Evolutionary conservation across 2,888 invertebrate species (phyloP), one percentile per base, ranked within the genome.

Genomic region (Mesorhabditis sp.): DNA sequence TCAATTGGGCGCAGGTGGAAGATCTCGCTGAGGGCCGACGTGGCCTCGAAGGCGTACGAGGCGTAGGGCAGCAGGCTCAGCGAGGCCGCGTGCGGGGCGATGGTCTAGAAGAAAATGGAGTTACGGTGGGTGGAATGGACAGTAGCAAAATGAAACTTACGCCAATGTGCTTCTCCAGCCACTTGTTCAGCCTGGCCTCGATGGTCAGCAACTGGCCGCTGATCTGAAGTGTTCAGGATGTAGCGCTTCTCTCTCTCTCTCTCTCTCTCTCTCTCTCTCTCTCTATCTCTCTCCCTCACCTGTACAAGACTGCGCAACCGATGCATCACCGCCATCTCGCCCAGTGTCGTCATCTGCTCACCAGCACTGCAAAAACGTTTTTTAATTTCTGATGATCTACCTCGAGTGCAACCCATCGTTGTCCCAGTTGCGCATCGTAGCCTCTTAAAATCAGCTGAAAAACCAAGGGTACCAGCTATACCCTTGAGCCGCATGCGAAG

Each of bases 41-140:
- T 50, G n/a, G 58, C 58, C 58, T 50, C 58, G 58, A 50, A 50
- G n/a, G 58, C 58, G 58, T 50, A 50, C 10, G 10, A 13, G 10
- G 58, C 58, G n/a, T 50, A 50, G n/a, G 58, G 58, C 58, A 50
- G n/a, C 58, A 50, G n/a, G 58, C n/a, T 50, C 58, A 50, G n/a
- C n/a, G 58, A 50, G 58, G 58, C 58, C 7, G 58, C 7, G n/a
- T 50, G 58, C 10, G 58, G 10, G 58, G n/a, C 58, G 10, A 50
- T 13, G n/a, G 10, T 50, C 58, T 50, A 50, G n/a, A 50, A 50
- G n/a, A 50, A 13, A n/a, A 10, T 13, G n/a, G n/a, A 10, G 58
- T 50, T 50, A 10, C 7, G 28, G 28, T 28, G 28, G 28, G 28
- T 28, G 28, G 28, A 1, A 28, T 28, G 28, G 2, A n/a, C 58